Conservation (phyloP, 1,140 invertebrate species). For the Temnothorax nylanderi region DNA sequence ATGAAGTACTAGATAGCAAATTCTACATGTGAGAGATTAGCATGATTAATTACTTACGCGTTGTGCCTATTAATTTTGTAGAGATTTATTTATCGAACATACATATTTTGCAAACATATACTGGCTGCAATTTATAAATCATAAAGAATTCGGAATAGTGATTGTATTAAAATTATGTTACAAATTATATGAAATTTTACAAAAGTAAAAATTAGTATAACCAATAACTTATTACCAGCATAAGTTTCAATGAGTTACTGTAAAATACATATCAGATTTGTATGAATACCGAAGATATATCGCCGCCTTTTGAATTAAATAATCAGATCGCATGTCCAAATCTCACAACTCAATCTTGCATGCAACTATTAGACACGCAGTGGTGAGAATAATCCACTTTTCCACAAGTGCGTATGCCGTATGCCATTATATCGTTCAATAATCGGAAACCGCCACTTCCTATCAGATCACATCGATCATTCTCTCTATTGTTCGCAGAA, state of each 20-base stretch:
- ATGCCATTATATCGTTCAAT: constrained; percentile 41
- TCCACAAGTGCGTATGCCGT: constrained; percentile 31
- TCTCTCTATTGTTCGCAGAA: constrained; percentile 52
- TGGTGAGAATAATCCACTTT: constrained; percentile 52
- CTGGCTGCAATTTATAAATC: neutral
- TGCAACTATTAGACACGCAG: constrained; percentile 27
- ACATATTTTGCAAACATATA: neutral
- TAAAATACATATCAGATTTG: neutral
- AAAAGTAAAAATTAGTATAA: neutral
- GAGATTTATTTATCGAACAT: neutral
- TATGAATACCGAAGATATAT: neutral
- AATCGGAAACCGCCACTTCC: constrained; percentile 36
- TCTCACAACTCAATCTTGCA: constrained; percentile 36
- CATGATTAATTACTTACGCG: neutral
- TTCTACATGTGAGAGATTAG: neutral
- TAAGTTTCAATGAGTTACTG: neutral
- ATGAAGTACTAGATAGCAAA: neutral
- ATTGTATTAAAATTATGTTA: neutral
- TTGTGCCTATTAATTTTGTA: neutral
- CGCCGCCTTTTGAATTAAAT: neutral
- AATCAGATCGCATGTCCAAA: constrained; percentile 13
- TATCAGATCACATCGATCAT: constrained; percentile 37
- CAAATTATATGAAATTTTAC: neutral
- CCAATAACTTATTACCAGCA: neutral
- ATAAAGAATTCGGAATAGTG: neutral